These are phyloP conservation scores for Pyrgus malvae DNA, from an alignment of 2,888 invertebrate genomes.

Conservation along the genomic window DNA sequence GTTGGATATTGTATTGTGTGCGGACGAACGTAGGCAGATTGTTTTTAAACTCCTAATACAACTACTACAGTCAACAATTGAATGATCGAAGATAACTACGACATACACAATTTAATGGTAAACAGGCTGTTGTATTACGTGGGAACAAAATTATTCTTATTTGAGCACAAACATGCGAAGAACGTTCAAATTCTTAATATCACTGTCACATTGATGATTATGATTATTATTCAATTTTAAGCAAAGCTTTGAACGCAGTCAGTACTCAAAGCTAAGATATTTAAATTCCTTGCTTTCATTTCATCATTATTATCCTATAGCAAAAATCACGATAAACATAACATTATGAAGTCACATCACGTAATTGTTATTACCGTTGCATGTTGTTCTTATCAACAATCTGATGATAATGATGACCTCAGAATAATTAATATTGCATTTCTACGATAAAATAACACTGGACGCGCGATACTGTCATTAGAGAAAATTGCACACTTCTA, in stretches of 20 bases:
- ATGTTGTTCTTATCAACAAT: slow-evolving; percentile 19
- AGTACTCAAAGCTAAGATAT: no score
- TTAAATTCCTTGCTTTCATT: no score
- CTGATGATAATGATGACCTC: slow-evolving; percentile 13
- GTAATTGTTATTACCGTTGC: slow-evolving; percentile 11
- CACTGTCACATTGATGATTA: no score
- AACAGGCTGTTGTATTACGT: no score
- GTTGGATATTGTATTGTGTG: slow-evolving; percentile 38
- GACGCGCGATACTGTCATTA: slow-evolving; percentile 5
- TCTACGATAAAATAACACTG: neutral
- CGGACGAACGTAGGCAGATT: slow-evolving; percentile 24
- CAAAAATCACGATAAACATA: neutral
- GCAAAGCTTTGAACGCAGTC: no score
- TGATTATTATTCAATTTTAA: no score
- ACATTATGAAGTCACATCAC: slow-evolving; percentile 38
- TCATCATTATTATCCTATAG: neutral
- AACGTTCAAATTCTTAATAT: no score
- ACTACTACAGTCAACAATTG: no score
- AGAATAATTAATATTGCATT: slow-evolving; percentile 14
- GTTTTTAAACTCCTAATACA: neutral
- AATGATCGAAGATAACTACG: neutral
- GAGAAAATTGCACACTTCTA: slow-evolving; percentile 4
- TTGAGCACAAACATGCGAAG: no score
- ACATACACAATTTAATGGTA: neutral
- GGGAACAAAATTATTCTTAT: no score